Evolutionary conservation across 1,140 invertebrate species (phyloP).

Genomic region (Diabrotica undecimpunctata): DNA sequence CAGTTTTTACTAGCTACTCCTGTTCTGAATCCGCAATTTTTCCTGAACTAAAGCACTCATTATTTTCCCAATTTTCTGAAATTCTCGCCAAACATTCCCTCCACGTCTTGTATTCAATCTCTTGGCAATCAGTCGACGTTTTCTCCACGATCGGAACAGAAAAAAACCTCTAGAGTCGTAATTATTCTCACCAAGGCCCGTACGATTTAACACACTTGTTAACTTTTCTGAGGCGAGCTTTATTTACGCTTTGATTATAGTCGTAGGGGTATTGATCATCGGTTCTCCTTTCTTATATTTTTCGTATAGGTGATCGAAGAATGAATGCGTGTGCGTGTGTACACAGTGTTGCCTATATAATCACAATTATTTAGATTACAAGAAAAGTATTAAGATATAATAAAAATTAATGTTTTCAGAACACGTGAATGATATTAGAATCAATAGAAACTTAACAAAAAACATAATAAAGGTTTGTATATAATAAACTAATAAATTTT

Average conservation of each 20-base stretch:
- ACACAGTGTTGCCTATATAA: no score
- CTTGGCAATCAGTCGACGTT: slow-evolving; percentile 7
- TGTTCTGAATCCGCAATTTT: neutral
- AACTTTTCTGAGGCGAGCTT: neutral
- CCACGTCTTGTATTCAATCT: slow-evolving; percentile 2
- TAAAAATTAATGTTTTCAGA: no score
- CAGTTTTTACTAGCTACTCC: neutral
- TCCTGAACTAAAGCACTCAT: neutral
- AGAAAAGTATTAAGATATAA: no score
- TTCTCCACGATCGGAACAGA: neutral
- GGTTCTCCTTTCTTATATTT: neutral
- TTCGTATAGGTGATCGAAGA: neutral
- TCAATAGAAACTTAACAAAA: no score
- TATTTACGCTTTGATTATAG: neutral
- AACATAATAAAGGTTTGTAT: no score
- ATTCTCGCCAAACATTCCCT: neutral
- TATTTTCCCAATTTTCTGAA: slow-evolving; percentile 2
- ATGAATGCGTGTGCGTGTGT: neutral
- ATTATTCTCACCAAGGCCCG: slow-evolving; percentile 1
- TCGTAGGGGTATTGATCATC: neutral
- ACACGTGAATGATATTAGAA: no score
- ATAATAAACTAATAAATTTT: no score
- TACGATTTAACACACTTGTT: slow-evolving; percentile 2
- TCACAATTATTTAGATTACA: no score
- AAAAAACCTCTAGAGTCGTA: slow-evolving; percentile 1